Conservation (phyloP, 2,888 invertebrate species). For the Druceiella hillmani region DNA sequence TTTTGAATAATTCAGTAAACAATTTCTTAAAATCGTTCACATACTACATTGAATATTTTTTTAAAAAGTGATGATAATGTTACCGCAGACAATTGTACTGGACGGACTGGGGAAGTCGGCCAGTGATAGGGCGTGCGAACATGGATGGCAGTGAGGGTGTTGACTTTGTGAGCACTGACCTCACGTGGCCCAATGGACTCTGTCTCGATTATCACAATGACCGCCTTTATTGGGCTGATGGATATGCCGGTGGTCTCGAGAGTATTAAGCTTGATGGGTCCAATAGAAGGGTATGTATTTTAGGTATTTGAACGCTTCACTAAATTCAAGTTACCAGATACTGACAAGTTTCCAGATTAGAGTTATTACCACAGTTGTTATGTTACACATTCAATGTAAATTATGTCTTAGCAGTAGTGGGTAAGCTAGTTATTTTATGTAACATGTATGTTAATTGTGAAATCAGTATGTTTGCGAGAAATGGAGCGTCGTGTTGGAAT, state of each 20-base stretch:
- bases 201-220: constrained; percentile 73
- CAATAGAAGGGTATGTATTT: constrained; percentile 58
- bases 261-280: constrained; percentile 65
- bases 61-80: no score
- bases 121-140: constrained; percentile 69
- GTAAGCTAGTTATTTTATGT: no score
- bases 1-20: no score
- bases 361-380: no score
- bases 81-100: constrained; percentile 74
- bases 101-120: constrained; percentile 78
- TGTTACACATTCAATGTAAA: no score
- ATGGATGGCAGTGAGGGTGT: constrained; percentile 76
- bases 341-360: no score
- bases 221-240: constrained; percentile 88
- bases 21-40: no score
- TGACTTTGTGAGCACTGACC: constrained; percentile 57
- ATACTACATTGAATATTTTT: no score
- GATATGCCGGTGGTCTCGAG: constrained; percentile 46
- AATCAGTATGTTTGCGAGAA: no score
- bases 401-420: no score
- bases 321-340: constrained; percentile 4
- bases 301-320: constrained; percentile 13
- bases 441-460: no score
- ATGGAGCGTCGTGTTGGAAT: no score
- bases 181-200: constrained; percentile 81